Conservation (phyloP, 2,113 vertebrate species). For the Passer domesticus region DNA sequence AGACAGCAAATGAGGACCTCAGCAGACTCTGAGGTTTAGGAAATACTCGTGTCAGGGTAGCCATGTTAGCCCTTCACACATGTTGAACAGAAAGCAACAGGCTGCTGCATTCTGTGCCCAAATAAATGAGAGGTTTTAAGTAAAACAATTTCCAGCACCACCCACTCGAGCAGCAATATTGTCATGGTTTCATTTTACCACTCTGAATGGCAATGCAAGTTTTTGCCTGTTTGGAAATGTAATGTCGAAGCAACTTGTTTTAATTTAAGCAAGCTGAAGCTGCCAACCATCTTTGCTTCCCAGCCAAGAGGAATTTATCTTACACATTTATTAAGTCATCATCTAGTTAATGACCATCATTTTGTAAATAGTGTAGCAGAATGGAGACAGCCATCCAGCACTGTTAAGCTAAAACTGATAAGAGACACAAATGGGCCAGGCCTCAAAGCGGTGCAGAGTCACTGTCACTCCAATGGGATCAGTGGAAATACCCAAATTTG, state of each 20-base stretch:
- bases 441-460: neutral
- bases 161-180: slow-evolving; percentile 22
- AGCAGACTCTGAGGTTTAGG: neutral
- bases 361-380: neutral
- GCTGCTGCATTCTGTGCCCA: slow-evolving; percentile 9
- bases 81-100: neutral
- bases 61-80: neutral
- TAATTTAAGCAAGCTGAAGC: slow-evolving; percentile 47
- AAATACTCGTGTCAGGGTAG: neutral
- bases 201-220: slow-evolving; percentile 22
- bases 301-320: slow-evolving; percentile 60
- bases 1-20: neutral
- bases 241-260: slow-evolving; percentile 65
- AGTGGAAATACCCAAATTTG: neutral
- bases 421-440: neutral
- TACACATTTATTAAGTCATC: slow-evolving; percentile 52
- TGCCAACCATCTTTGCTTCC: slow-evolving; percentile 49
- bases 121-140: slow-evolving; percentile 16
- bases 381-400: neutral
- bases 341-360: slow-evolving; percentile 24
- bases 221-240: slow-evolving; percentile 60
- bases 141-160: slow-evolving; percentile 38
- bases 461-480: neutral
- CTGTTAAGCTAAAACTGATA: neutral
- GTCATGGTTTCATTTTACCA: slow-evolving; percentile 30